Base-by-base conservation (phyloP, 2,888 invertebrate genomes). In the Amiota mariae region DNA sequence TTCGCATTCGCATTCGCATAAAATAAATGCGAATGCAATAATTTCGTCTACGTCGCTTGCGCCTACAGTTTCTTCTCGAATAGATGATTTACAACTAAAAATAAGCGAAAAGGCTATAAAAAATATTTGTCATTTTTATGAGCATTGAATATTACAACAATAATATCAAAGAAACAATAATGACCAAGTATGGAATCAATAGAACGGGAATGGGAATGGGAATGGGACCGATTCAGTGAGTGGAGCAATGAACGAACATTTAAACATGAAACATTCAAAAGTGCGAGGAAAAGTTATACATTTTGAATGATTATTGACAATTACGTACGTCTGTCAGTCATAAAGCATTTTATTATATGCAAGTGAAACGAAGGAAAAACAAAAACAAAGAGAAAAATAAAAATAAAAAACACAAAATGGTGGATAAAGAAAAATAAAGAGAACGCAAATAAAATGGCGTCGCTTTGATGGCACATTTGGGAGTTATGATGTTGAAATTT, bases 281-380 rank as follows among this genome's bases (percentile, higher is more conserved):
- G 36, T 85, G 84, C 79, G 81, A 85, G 78, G 49, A 66, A 80
- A 85, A 86, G 86, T 83, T 83, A 85, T 86, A 86, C 84, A 84
- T 86, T 86, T 86, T 85, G 86, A 86, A 86, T 84, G 86, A 84
- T 84, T 84, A 84, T 84, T 86, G 83, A 84, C 83, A 84, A 84
- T 84, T 84, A 84, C 20, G 24, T 20, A 59, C 59, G 18, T 11
- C 59, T 20, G 15, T 59, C 36, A 36, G 36, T 36, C 36, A 36
- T 36, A 36, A 36, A 36, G 36, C 36, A 36, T 36, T 36, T 36
- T 36, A 36, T 36, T 36, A 36, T 36, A 36, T 36, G 36, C 36
- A 36, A 36, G 36, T 36, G 36, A 36, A 36, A 1, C 36, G 6
- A 36, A 36, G 36, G 36, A 36, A 36, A 36, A 36, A 36, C 36